These are phyloP conservation scores for Campylomormyrus tamandua DNA, from an alignment of 2,113 vertebrate genomes.

Conservation along the genomic window DNA sequence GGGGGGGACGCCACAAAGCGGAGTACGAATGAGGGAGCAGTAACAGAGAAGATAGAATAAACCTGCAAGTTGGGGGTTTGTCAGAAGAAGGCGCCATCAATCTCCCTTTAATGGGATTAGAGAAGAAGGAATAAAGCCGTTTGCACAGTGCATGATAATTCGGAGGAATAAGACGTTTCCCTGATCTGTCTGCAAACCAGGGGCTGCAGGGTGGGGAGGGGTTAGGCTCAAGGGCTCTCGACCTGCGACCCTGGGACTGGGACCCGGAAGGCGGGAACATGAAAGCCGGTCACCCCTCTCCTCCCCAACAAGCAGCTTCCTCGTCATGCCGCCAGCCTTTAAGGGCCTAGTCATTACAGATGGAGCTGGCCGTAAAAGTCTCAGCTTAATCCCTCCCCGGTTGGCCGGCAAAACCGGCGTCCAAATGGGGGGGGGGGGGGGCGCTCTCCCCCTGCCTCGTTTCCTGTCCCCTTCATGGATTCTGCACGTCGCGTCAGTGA, in stretches of 20 bases:
- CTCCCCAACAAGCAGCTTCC: slow-evolving; percentile 25
- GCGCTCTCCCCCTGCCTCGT: neutral
- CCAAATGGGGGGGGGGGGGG: too few species aligned
- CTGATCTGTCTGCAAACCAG: neutral
- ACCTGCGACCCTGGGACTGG: slow-evolving; percentile 32
- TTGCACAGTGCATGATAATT: neutral
- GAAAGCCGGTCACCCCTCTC: slow-evolving; percentile 29
- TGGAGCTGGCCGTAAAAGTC: slow-evolving; percentile 32
- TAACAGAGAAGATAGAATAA: neutral
- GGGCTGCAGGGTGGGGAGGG: neutral
- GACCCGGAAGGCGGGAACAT: slow-evolving; percentile 29
- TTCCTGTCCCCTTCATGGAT: neutral
- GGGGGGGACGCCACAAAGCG: neutral
- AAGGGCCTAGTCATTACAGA: slow-evolving; percentile 26
- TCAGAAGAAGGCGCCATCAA: neutral
- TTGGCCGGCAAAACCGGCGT: slow-evolving; percentile 20
- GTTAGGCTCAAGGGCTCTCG: slow-evolving; percentile 26
- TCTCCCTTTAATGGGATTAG: slow-evolving; percentile 2
- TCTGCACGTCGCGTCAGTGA: neutral
- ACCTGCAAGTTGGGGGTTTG: neutral
- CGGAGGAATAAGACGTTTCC: neutral
- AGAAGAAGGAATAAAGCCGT: neutral
- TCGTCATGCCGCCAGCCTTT: neutral
- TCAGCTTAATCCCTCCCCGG: slow-evolving; percentile 33
- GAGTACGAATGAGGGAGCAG: neutral